Percentiles rank a stretch among this genome's conserved stretches.
These are phyloP conservation scores for Gavialis gangeticus DNA, from an alignment of 2,113 vertebrate genomes.

Conservation along the genomic window DNA sequence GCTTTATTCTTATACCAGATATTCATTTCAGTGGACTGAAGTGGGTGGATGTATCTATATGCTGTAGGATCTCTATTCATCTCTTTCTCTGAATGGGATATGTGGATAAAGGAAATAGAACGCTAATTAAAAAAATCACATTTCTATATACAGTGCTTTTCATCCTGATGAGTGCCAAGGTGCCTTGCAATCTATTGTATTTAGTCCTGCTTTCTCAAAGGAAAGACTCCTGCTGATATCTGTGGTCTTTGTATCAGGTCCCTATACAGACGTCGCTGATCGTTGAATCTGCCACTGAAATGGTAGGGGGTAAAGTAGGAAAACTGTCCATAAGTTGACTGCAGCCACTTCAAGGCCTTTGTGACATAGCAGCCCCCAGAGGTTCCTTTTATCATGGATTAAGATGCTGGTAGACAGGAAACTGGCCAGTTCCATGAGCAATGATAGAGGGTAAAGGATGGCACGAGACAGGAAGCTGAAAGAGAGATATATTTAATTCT, in stretches of 20 bases:
- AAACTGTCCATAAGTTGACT: not conserved
- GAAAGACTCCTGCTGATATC: not conserved
- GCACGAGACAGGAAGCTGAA: not conserved
- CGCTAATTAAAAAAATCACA: constrained; percentile 38
- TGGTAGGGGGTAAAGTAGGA: not conserved
- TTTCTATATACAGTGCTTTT: constrained; percentile 63
- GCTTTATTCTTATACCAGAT: constrained; percentile 53
- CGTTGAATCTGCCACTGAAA: not conserved
- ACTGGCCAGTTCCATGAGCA: not conserved
- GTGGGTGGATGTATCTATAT: constrained; percentile 47
- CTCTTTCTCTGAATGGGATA: constrained; percentile 55
- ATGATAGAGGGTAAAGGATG: not conserved
- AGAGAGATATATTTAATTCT: not conserved
- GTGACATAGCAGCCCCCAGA: not conserved
- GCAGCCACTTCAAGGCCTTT: not conserved
- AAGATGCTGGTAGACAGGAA: not conserved
- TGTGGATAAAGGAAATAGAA: constrained; percentile 59
- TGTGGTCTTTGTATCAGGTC: not conserved
- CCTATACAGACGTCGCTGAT: not conserved
- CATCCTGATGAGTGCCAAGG: constrained; percentile 25
- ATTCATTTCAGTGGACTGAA: constrained; percentile 50
- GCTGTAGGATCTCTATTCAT: constrained; percentile 2
- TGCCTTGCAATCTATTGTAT: not conserved
- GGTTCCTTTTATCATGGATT: not conserved
- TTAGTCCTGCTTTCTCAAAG: not conserved